A percentile compares a stretch with the other conserved stretches of the same genome.
phyloP scores from a whole-genome alignment of 2,888 invertebrate species.

The Pelosia muscerda region DNA sequence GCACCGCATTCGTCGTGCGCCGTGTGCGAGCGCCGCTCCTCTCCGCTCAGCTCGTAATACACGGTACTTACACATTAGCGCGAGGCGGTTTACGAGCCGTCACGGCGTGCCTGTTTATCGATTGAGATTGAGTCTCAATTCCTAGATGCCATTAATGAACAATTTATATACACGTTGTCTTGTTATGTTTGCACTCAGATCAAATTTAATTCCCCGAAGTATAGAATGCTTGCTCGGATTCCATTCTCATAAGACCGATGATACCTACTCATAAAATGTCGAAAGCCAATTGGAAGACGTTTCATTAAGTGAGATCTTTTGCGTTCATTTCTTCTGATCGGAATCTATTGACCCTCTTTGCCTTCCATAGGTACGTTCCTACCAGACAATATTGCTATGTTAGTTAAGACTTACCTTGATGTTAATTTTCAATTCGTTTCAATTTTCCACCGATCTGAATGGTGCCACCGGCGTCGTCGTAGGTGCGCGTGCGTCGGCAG shows the following conservation, averaged over 20 bases:
- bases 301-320: conserved; percentile 1
- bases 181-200: conserved; percentile 9
- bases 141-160: conserved; percentile 39
- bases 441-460: conserved; percentile 37
- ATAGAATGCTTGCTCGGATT: conserved; percentile 9
- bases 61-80: conserved; percentile 42
- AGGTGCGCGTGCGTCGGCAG: conserved; percentile 39
- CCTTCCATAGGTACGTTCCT: background rate
- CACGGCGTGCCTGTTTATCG: conserved; percentile 40
- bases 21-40: conserved; percentile 56
- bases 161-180: conserved; percentile 31
- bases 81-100: conserved; percentile 45
- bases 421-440: conserved; percentile 52
- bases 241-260: background rate
- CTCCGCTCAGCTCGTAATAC: conserved; percentile 33
- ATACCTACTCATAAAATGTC: conserved; percentile 11
- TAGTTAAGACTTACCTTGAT: conserved; percentile 28
- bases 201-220: conserved; percentile 11
- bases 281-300: conserved; percentile 1
- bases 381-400: conserved; percentile 36
- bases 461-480: conserved; percentile 25
- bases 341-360: background rate
- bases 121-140: conserved; percentile 40
- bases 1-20: conserved; percentile 71
- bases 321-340: conserved; percentile 2